These are phyloP conservation scores for Pionites leucogaster DNA, from an alignment of 2,113 vertebrate genomes.

Conservation along the genomic window DNA sequence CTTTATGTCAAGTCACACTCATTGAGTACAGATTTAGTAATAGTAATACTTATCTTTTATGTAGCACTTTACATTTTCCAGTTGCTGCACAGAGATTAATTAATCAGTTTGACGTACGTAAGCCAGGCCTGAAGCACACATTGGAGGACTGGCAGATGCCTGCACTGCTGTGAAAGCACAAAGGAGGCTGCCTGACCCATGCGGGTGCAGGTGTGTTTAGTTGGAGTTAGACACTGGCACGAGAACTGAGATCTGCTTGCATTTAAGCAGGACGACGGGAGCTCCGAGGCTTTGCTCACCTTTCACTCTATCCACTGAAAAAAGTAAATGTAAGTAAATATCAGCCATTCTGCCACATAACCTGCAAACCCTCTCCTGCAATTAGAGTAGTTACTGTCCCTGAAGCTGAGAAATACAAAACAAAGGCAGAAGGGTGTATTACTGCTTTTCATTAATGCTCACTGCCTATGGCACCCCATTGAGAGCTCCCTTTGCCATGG, in stretches of 20 bases:
- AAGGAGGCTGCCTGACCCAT: not conserved
- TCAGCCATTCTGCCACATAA: not conserved
- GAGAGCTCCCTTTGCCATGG: not conserved
- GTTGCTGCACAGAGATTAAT: constrained; percentile 63
- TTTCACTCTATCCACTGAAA: accelerated
- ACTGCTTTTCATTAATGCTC: not conserved
- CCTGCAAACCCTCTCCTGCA: not conserved
- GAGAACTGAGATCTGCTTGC: not conserved
- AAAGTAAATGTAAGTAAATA: not conserved
- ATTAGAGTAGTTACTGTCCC: not conserved
- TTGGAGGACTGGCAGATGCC: constrained; percentile 1
- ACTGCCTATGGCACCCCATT: accelerated
- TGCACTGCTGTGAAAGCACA: not conserved
- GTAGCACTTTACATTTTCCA: constrained; percentile 61
- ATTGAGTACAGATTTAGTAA: constrained; percentile 49
- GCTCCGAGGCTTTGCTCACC: not conserved
- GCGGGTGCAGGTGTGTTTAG: not conserved
- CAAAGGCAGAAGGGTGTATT: not conserved
- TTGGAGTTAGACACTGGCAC: not conserved
- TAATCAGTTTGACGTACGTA: constrained; percentile 23
- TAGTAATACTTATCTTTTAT: constrained; percentile 60
- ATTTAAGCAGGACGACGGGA: not conserved
- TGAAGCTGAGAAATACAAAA: not conserved
- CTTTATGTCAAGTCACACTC: constrained; percentile 56
- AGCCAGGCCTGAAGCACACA: not conserved